phyloP scores from a whole-genome alignment of 1,140 invertebrate species.

The Caenorhabditis briggsae region DNA sequence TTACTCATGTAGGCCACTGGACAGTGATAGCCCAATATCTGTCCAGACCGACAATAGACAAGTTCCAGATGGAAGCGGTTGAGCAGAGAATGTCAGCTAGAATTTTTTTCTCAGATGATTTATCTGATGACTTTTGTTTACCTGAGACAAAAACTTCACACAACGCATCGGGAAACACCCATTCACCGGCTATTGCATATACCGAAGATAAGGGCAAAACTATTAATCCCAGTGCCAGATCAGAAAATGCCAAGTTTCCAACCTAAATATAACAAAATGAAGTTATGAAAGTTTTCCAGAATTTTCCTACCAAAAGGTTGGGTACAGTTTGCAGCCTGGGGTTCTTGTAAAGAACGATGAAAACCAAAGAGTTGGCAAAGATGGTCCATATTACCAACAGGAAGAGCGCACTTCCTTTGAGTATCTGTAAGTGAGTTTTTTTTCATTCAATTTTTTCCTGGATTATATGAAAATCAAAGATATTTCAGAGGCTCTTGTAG shows the following conservation, averaged over 20 bases:
- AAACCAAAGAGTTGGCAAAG: constrained; percentile 75
- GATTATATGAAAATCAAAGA: too few relatives aligned
- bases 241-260: constrained; percentile 77
- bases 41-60: constrained; percentile 76
- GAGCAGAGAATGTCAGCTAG: constrained; percentile 77
- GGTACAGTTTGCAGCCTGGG: constrained; percentile 77
- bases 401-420: constrained; percentile 72
- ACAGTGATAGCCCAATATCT: constrained; percentile 77
- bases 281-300: not conserved
- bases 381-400: constrained; percentile 77
- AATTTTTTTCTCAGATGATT: not conserved
- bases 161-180: constrained; percentile 76
- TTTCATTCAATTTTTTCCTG: not conserved
- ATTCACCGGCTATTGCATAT: constrained; percentile 77
- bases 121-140: constrained; percentile 26
- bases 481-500: too few relatives aligned
- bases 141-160: constrained; percentile 77
- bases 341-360: constrained; percentile 78
- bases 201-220: constrained; percentile 77
- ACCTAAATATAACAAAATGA: constrained; percentile 65
- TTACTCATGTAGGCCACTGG: constrained; percentile 77
- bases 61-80: constrained; percentile 77
- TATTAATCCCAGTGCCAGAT: constrained; percentile 74
- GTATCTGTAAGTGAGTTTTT: constrained; percentile 65
- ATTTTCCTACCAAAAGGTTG: constrained; percentile 72